These are phyloP conservation scores for Prionchulus punctatus DNA, from an alignment of 2,888 invertebrate species.

Conservation along the genomic window DNA sequence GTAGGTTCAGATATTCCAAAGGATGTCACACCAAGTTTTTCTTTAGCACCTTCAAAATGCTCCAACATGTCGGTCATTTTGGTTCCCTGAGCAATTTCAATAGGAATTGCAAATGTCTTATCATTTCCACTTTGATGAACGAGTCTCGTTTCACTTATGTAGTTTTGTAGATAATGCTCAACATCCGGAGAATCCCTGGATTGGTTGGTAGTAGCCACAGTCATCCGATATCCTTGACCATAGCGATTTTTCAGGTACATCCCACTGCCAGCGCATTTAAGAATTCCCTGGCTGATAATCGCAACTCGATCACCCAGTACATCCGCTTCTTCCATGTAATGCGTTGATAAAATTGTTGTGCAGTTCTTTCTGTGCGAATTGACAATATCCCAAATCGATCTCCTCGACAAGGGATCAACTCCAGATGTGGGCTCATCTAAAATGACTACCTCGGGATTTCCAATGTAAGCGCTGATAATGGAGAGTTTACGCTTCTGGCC, in stretches of 20 bases:
- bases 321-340: conserved; percentile 79
- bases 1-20: conserved; percentile 8
- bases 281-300: conserved; percentile 60
- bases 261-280: conserved; percentile 66
- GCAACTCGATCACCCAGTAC: conserved; percentile 70
- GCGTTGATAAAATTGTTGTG: conserved; percentile 57
- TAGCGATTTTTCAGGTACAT: conserved; percentile 70
- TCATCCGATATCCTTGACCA: conserved; percentile 66
- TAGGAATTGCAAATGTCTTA: neutral
- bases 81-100: neutral
- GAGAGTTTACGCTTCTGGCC: conserved; percentile 64
- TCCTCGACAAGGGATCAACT: conserved; percentile 63
- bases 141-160: too few species aligned
- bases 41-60: neutral
- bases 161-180: too few species aligned
- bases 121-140: neutral
- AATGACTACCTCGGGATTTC: conserved; percentile 62
- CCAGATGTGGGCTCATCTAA: conserved; percentile 72
- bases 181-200: neutral
- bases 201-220: neutral
- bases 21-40: neutral
- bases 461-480: conserved; percentile 67
- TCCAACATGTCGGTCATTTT: neutral
- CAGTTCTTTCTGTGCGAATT: conserved; percentile 44
- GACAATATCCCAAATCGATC: conserved; percentile 63